Base-by-base conservation (phyloP, 92 coral and sea anemone genomes). In the Parazoanthus atlanticus region DNA sequence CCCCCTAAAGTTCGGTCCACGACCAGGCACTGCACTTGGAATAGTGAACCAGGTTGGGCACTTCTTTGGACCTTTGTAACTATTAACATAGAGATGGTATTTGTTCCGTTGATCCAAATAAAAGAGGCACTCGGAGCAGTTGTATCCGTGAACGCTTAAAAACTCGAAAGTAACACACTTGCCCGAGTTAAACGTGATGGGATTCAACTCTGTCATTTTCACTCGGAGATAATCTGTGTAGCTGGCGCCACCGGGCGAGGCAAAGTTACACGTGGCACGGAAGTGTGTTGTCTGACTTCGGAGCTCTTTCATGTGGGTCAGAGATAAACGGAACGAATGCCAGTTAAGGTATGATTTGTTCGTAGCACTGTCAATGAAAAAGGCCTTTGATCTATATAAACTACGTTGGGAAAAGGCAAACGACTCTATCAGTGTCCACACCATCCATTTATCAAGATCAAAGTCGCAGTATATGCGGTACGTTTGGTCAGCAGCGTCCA, bases 191-290 rank as follows among this genome's bases (percentile, higher is more conserved):
- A 30, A 11, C 11, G 74, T 30, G 32, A 70, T n/a, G 7, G 41
- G 75, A 46, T 88, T 86, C 56, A 79, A 29, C 25, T 43, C 72
- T 5, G 29, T 29, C 61, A 79, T 67, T 12, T 72, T 36, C 12
- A 82, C 86, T 36, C 78, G 56, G 41, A 80, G 28, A 71, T 88
- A 88, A 70, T 88, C 86, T 6, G 52, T 21, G 54, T 79, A 88
- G 80, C 77, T 75, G 21, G 78, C 75, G 21, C 67, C 79, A 8
- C 17, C 56, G 33, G 86, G 12, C 6, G 74, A 12, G 3, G 74
- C 17, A 52, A 66, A 80, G 17, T 88, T 64, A 61, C 90, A 88
- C 38, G 90, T 88, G 58, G 86, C 90, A 25, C 90, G 86, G 88
- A 85, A 67, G 86, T 70, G 86, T 8, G 86, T 67, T 56, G 80